These are phyloP conservation scores for Coelopa pilipes DNA, from an alignment of 2,888 invertebrate genomes.

Conservation along the genomic window DNA sequence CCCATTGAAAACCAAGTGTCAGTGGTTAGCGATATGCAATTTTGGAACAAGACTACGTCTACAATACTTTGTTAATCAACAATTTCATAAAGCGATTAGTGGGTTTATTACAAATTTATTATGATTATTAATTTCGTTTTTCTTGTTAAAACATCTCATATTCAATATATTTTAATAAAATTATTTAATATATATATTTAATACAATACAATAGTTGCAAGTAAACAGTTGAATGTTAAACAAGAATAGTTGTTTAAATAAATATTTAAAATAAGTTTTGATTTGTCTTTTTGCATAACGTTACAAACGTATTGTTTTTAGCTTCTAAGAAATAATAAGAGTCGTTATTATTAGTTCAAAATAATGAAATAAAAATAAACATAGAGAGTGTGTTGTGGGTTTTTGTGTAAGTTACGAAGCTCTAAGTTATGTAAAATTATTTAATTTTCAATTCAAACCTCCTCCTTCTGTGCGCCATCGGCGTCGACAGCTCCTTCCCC, in stretches of 20 bases:
- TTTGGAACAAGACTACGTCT: conserved; percentile 12
- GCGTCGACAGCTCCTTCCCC: conserved; percentile 44
- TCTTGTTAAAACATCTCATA: conserved; percentile 17
- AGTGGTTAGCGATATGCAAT: conserved; percentile 2
- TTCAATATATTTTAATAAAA: conserved; percentile 3
- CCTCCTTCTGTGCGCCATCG: conserved; percentile 43
- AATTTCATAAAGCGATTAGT: conserved; percentile 29
- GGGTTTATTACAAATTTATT: conserved; percentile 31
- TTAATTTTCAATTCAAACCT: conserved; percentile 36
- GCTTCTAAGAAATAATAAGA: no score
- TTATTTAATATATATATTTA: conserved; percentile 17
- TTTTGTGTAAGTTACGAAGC: conserved; percentile 23
- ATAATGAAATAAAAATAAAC: conserved; percentile 9
- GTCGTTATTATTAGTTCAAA: no score
- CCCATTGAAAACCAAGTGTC: background rate
- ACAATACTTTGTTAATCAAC: conserved; percentile 14
- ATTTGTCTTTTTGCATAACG: conserved; percentile 35
- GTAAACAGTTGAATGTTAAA: conserved; percentile 15
- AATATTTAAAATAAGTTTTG: conserved; percentile 25
- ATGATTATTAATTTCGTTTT: conserved; percentile 4
- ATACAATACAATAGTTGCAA: conserved; percentile 1
- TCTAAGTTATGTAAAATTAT: conserved; percentile 23
- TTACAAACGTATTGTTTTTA: conserved; percentile 3
- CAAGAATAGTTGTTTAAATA: conserved; percentile 24
- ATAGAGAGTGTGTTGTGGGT: conserved; percentile 21